Percentiles rank a stretch among this genome's conserved stretches.
Conservation (phyloP, 2,888 invertebrate species). For the Chloromyia formosa region DNA sequence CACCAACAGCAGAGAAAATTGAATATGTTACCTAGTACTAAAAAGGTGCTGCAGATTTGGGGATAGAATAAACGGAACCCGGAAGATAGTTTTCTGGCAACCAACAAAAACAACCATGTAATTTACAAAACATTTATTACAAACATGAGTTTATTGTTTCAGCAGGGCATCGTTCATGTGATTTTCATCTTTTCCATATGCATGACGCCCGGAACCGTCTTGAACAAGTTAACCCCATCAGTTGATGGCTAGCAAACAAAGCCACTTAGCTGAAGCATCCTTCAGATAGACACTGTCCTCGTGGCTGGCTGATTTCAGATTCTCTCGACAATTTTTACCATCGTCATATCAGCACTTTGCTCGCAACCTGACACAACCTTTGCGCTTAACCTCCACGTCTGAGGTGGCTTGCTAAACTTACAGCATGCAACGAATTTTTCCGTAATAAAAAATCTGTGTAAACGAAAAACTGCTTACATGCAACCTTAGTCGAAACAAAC, state of each 20-base stretch:
- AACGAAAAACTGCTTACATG: conserved; percentile 28
- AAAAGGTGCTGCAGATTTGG: background rate
- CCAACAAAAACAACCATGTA: background rate
- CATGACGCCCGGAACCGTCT: no score
- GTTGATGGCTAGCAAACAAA: no score
- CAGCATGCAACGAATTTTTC: background rate
- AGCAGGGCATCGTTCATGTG: no score
- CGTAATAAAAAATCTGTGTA: conserved; percentile 19
- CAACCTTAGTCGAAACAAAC: conserved; percentile 2
- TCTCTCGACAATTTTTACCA: background rate
- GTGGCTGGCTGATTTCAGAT: background rate
- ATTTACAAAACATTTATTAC: no score
- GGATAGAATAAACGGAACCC: background rate
- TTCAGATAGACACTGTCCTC: background rate
- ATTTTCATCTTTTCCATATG: no score
- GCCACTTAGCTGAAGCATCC: background rate
- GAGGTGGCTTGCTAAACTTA: background rate
- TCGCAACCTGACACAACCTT: background rate
- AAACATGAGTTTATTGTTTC: no score
- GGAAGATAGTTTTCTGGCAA: background rate
- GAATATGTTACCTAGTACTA: background rate
- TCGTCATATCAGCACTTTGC: background rate
- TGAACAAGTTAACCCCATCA: no score
- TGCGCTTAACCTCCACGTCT: background rate
- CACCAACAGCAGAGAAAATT: no score